Base-by-base conservation (phyloP, 2,888 invertebrate genomes). In the Drosophila picticornis region DNA sequence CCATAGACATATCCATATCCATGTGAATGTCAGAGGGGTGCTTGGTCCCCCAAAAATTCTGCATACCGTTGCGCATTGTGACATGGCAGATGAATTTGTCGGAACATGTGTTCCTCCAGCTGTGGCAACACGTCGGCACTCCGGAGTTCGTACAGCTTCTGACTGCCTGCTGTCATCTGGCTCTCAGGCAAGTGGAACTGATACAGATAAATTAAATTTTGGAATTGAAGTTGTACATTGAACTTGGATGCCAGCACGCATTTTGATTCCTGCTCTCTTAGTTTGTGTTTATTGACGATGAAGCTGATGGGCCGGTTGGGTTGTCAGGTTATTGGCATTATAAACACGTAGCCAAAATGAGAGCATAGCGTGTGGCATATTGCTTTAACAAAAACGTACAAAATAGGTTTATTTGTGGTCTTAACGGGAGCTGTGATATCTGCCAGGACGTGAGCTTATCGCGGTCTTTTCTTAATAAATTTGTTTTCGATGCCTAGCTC, bases 131-230 rank as follows among this genome's bases (percentile, higher is more conserved):
- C 59, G 38, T 50, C 67, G 52, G 59, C 74, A 55, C 31, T 46
- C 34, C 32, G 29, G 9, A 29, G 13, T 29, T 13, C 27, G 38
- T 13, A 38, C 38, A 50, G 51, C 58, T 55, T 34, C 43, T 55
- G 53, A 31, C 60, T 46, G 61, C 27, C 53, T 52, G 22, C 72
- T 65, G 70, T 55, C 79, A 64, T 31, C 61, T 57, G 62, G 10
- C 36, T 36, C 59, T 32, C 51, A 34, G 38, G 62, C 62, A 67
- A 72, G 56, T 74, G 88, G 78, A 88, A 88, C 90, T 90, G 90
- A 88, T 90, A 88, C 83, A 86, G 84, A 91, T 90, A 91, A 91
- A 91, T 89, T 88, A 75, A 89, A 88, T 87, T 84, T 80, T 78
- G 63, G 68, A 66, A 77, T 72, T 43, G 36, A 70, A 48, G 58